phyloP scores from a whole-genome alignment of 2,113 vertebrate genomes.

The Aleadryas rufinucha region DNA sequence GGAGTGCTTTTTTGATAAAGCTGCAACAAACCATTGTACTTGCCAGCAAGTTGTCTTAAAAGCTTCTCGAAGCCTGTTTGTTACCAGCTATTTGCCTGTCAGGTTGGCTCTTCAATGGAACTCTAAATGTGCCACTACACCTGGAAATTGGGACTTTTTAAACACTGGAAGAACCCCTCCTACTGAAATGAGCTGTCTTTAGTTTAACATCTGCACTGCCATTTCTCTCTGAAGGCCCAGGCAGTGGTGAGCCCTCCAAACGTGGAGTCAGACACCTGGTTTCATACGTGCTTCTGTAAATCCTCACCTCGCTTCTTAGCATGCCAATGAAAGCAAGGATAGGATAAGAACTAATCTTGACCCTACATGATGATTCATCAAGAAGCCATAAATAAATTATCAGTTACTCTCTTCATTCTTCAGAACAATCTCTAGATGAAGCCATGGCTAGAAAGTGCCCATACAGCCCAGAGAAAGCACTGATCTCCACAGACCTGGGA shows the following conservation, averaged over 20 bases:
- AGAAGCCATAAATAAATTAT: not conserved
- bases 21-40: not conserved
- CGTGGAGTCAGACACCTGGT: not conserved
- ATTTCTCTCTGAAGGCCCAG: not conserved
- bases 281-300: not conserved
- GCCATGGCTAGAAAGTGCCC: not conserved
- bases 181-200: not conserved
- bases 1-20: not conserved
- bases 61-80: not conserved
- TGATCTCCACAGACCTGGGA: not conserved
- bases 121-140: not conserved
- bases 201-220: not conserved
- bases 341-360: not conserved
- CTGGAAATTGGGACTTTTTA: not conserved
- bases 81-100: not conserved
- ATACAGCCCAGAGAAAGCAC: not conserved
- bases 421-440: not conserved
- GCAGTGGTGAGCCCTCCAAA: not conserved
- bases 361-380: not conserved
- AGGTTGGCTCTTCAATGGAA: not conserved
- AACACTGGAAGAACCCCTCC: not conserved
- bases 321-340: not conserved
- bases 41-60: not conserved
- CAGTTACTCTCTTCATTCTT: not conserved
- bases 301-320: not conserved